These are phyloP conservation scores for Chromoteleia sp. DNA, from an alignment of 2,888 invertebrate species.

Conservation along the genomic window DNA sequence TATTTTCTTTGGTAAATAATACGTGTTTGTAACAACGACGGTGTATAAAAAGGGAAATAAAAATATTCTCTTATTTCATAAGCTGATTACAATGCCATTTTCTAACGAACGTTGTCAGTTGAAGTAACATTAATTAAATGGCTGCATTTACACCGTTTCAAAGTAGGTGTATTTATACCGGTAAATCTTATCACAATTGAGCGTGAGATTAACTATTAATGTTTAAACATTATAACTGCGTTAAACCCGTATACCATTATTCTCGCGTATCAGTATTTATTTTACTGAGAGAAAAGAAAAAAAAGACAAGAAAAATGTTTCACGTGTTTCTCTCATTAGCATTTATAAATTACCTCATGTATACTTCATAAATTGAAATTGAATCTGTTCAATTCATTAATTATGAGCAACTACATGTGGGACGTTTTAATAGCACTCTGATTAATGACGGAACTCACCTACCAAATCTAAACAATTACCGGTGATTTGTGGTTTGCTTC, in stretches of 20 bases:
- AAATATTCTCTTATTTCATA: not conserved
- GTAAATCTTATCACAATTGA: slow-evolving; percentile 37
- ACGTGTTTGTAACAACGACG: no score
- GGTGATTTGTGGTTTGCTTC: slow-evolving; percentile 70
- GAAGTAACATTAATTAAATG: slow-evolving; percentile 35
- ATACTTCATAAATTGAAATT: slow-evolving; percentile 35
- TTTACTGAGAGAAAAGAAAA: not conserved
- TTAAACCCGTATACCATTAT: slow-evolving; percentile 15
- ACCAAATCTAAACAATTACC: slow-evolving; percentile 71
- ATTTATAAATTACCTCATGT: slow-evolving; percentile 23
- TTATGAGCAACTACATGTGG: slow-evolving; percentile 30
- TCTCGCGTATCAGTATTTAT: slow-evolving; percentile 1
- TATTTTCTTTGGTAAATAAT: no score
- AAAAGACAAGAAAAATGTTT: no score
- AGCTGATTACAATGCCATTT: slow-evolving; percentile 8
- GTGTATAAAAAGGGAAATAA: not conserved
- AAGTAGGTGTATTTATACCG: slow-evolving; percentile 37
- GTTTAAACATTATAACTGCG: slow-evolving; percentile 31
- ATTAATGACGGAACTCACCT: slow-evolving; percentile 56
- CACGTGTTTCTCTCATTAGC: slow-evolving; percentile 3
- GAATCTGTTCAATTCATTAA: slow-evolving; percentile 50
- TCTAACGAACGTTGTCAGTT: slow-evolving; percentile 11
- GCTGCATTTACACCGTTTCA: slow-evolving; percentile 9
- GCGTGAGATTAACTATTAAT: slow-evolving; percentile 26
- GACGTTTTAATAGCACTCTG: slow-evolving; percentile 61